These are phyloP conservation scores for Scytalopus superciliaris DNA, from an alignment of 2,113 vertebrate genomes.

Conservation along the genomic window DNA sequence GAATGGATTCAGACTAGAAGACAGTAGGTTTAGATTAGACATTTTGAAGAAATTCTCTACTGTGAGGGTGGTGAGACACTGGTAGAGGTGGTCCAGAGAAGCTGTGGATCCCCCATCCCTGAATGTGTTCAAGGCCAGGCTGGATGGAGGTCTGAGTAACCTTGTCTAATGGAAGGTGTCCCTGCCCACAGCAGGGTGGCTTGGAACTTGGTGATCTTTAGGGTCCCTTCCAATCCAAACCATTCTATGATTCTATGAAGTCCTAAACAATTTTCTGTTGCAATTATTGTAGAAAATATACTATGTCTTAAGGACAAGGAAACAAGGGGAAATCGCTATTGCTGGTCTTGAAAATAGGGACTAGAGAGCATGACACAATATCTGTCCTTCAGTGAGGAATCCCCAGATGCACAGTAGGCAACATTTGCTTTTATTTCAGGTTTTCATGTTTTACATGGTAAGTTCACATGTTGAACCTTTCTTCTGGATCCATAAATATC, in stretches of 20 bases:
- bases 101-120: background rate
- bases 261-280: background rate
- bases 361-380: fast-evolving
- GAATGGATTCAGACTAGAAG: background rate
- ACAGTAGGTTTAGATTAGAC: background rate
- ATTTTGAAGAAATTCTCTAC: background rate
- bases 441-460: background rate
- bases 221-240: background rate
- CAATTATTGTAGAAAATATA: background rate
- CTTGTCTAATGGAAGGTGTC: background rate
- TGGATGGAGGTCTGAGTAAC: background rate
- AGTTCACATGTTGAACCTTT: background rate
- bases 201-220: background rate
- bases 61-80: background rate
- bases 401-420: background rate
- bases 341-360: background rate
- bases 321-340: background rate
- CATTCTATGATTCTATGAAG: background rate
- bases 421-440: background rate
- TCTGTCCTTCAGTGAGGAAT: background rate
- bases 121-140: background rate
- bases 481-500: background rate
- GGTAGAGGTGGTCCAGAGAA: fast-evolving
- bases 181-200: background rate
- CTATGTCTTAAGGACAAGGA: background rate